Evolutionary conservation across 2,113 vertebrate genomes (phyloP), one percentile per base, ranked within the genome.

Genomic region (Redunca redunca): DNA sequence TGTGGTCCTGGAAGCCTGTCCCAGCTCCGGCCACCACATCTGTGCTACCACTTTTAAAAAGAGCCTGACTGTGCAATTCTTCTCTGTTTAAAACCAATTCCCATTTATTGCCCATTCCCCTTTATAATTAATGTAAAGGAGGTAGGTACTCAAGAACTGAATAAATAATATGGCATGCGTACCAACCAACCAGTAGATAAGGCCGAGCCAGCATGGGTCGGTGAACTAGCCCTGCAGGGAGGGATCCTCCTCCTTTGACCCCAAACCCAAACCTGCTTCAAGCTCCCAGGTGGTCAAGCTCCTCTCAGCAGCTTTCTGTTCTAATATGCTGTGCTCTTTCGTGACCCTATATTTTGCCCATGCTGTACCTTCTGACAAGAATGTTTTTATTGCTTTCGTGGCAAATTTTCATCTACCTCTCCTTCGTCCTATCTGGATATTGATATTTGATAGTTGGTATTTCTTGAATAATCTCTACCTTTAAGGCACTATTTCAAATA

Each of bases 141-240:
- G 58, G 26, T 46, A 50, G 7, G 26, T n/a, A 53, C 43, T 6
- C 43, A 48, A 71, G 43, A 52, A 53, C 78, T 52, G 64, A 87
- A 48, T 53, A 33, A 77, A n/a, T 8, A 2, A 21, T 14, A 5
- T 0, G 28, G 23, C 7, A 3, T 10, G 30, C 21, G 48, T 40
- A 43, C 50, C 13, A 23, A 17, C 17, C 48, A 13, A 7, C 23
- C 46, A 13, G 25, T 12, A 52, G 46, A 12, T 14, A 17, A 40
- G 62, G 28, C 62, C 1, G 0, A 17, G 40, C 48, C 23, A 2
- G 3, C 2, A 8, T 1, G 19, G 36, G 25, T 53, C 25, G 6
- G 16, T 9, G 43, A 78, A 36, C n/a, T 62, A 46, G 6, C 53
- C 33, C 77, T 28, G 14, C 40, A n/a, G 50, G 23, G 30, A 28